Base-by-base conservation (phyloP, 2,888 invertebrate species). In the Tinea semifulvella region DNA sequence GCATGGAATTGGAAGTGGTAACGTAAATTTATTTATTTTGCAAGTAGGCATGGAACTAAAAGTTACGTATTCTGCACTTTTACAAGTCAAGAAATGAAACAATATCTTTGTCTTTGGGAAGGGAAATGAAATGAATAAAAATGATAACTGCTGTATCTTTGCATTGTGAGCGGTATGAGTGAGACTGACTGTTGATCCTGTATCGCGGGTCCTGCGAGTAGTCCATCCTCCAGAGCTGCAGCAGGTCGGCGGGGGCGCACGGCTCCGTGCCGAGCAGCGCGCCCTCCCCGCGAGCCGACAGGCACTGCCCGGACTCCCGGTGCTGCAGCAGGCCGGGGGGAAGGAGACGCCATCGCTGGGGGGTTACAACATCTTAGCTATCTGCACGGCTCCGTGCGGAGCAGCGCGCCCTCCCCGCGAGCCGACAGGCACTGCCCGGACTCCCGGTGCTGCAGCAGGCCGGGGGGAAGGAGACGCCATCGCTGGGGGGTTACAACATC, bases 201-300 rank as follows among this genome's bases (percentile, higher is more conserved):
- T 93, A 94, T 75, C 91, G 89, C 65, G 93, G 94, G 61, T 92
- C 90, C 68, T 92, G 87, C 57, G 58, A 66, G 52, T 67, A 82
- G 58, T 75, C 80, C 11, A 79, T 64, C 13, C 13, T 1, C 80
- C 80, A 81, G 6, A 36, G 31, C 56, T 80, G 76, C 2, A 46
- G 27, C 2, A 39, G 14, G 5, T 5, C 45, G 1, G 18, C 1
- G n/a, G 45, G 42, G 53, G 74, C 70, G 1, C 8, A 7, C 6
- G 5, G 4, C 45, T 1, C 17, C 1, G n/a, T 46, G 42, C 52
- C 75, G 70, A 1, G n/a, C 53, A 53, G 17, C 48, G 58, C 58
- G 6, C 59, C 64, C 2, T 82, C 53, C 1, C 67, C 72, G 16
- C 53, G 53, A n/a, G 82, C 72, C 53, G 85, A 83, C 31, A 90